Evolutionary conservation across 2,113 vertebrate genomes (phyloP), one percentile per base, ranked within the genome.

Genomic region (Semnornis frantzii): DNA sequence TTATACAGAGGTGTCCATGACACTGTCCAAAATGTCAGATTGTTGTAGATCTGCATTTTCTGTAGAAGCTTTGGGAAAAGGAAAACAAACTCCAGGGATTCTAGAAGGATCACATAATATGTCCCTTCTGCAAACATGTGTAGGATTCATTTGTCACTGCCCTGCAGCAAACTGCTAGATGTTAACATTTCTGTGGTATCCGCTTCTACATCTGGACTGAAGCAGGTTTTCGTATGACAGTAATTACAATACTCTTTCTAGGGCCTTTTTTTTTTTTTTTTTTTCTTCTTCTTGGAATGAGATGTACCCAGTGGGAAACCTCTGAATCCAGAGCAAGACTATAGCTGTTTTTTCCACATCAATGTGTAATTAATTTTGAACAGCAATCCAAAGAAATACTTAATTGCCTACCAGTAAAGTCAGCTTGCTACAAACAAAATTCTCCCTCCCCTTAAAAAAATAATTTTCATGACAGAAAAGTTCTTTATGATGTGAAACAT

Each of bases 101-200:
- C 52, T 85, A 69, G 33, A 83, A 92, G 69, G 14, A 71, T 68
- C 44, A 27, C 3, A 7, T 62, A 78, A 31, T 78, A 69, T 24
- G 76, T 83, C 88, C 92, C 77, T 94, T 94, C 95, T 93, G 85
- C 62, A 85, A 87, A 91, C 97, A 96, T 94, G 96, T 87, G 96
- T 55, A 64, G 87, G 73, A 71, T 84, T 89, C 68, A 89, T 96
- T 89, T 95, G 87, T 57, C 69, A 85, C 44, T 91, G 95, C 96
- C 96, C 90, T 89, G 89, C 87, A 97, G 94, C 94, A 96, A 94
- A 97, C 73, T 80, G 62, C 69, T 89, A 90, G 91, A 85, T 74
- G 80, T 86, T 95, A 91, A 95, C 80, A 68, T 96, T 96, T 90
- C 87, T 58, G 23, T 65, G 82, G 70, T 96, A 93, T 97, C 62